Evolutionary conservation across 2,888 invertebrate species (phyloP), one percentile per base, ranked within the genome.

Genomic region (Chaitophorus viminalis): DNA sequence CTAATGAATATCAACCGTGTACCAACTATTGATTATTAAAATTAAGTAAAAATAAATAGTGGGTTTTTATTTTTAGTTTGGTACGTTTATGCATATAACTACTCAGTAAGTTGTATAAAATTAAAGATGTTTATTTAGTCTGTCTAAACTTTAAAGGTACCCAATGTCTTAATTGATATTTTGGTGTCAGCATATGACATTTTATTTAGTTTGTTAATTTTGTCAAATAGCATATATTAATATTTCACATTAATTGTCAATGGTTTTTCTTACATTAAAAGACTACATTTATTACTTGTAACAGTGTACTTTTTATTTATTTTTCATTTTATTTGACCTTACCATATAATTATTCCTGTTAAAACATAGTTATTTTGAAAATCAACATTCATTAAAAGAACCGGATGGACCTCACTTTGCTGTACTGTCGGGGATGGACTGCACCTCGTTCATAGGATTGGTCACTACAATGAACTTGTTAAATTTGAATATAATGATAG

Each of bases 11-110:
- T 81, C 39, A 81, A 60, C 29, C 75, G 72, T 87, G 79, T 81
- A 87, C 79, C 77, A 87, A 86, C 72, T 72, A 86, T 78, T 72
- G 72, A 39, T 79, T 36, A 78, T 86, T 72, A 86, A 79, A 86
- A 36, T 86, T 77, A 78, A 70, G 18, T 25, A n/a, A 68, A 46
- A 77, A 78, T 31, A 46, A 74, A 39, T 75, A 87, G 74, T 46
- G 86, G 81, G 87, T 72, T 86, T 86, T 70, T 74, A 14, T 79
- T 79, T 54, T 86, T 85, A 78, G 78, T 86, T 76, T 77, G 60
- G n/a, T 74, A 65, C 75, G 65, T 60, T 74, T 75, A 79, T 65
- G 60, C 65, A 79, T 54, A 79, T 87, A 74, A 81, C 36, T 81
- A 87, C 31, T 81, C 31, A 81, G 39, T 87, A 87, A 86, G 78